Conservation (phyloP, 2,888 invertebrate species). For the Torymus texanus region DNA sequence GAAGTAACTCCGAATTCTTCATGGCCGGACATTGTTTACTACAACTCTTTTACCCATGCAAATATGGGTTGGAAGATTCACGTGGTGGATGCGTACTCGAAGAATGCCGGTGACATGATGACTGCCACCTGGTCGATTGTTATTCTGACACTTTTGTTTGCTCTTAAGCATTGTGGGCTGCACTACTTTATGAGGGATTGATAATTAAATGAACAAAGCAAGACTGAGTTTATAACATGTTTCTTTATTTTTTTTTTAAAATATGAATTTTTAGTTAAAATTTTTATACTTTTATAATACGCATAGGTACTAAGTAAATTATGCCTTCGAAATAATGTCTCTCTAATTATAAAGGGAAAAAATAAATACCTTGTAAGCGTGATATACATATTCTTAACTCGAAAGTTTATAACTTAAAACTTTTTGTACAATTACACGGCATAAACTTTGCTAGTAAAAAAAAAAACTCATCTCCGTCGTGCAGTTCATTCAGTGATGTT, state of each 20-base stretch:
- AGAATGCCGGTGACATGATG: slow-evolving; percentile 58
- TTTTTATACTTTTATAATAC: not conserved
- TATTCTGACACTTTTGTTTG: not conserved
- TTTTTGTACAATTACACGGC: slow-evolving; percentile 3
- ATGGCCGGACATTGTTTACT: slow-evolving; percentile 95
- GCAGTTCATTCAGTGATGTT: too few relatives aligned
- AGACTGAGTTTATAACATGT: slow-evolving; percentile 18
- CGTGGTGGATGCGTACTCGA: slow-evolving; percentile 87
- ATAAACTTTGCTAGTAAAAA: too few relatives aligned
- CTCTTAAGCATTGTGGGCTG: too few relatives aligned
- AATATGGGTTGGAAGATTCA: slow-evolving; percentile 98
- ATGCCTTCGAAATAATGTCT: not conserved
- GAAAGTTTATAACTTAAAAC: not conserved
- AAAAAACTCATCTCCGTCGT: too few relatives aligned
- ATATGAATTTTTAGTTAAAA: slow-evolving; percentile 28
- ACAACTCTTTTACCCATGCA: slow-evolving; percentile 93
- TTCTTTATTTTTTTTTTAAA: slow-evolving; percentile 35
- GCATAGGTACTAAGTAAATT: not conserved
- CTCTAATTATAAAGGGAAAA: not conserved
- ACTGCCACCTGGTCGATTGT: slow-evolving; percentile 47
- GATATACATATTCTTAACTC: not conserved
- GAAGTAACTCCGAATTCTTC: slow-evolving; percentile 90
- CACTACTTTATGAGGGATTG: not conserved
- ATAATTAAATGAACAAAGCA: slow-evolving; percentile 24
- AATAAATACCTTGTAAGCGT: slow-evolving; percentile 12